Percentiles rank a stretch among this genome's conserved stretches.
phyloP scores from a whole-genome alignment of 30 jellyfish, hydroid and myxozoan species.

The Pelagia noctiluca region DNA sequence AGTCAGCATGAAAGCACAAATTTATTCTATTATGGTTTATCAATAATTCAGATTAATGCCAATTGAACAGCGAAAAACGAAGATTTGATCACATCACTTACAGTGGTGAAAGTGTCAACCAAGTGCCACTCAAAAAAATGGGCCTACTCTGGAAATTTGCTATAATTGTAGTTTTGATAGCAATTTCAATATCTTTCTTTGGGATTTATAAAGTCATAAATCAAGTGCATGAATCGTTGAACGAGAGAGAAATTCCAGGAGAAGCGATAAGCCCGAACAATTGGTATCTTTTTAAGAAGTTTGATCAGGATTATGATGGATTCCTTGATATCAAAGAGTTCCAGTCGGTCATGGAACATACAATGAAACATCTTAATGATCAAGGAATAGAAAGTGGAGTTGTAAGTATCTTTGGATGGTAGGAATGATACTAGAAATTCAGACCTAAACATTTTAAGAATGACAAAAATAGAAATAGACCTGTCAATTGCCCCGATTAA shows the following conservation, averaged over 20 bases:
- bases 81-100: too few species aligned
- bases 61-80: too few species aligned
- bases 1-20: too few species aligned
- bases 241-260: not conserved
- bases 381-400: constrained; percentile 6
- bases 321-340: not conserved
- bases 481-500: too few species aligned
- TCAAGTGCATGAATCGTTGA: not conserved
- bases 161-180: not conserved
- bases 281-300: not conserved
- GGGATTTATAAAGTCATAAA: constrained; percentile 3
- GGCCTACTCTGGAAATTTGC: constrained; percentile 14
- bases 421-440: too few species aligned
- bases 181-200: not conserved
- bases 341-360: not conserved
- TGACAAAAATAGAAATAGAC: too few species aligned
- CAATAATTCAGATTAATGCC: too few species aligned
- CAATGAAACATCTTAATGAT: not conserved
- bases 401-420: too few species aligned
- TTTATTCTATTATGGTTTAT: too few species aligned
- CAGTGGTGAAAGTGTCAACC: too few species aligned
- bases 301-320: constrained; percentile 4
- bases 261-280: not conserved
- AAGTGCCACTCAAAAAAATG: too few species aligned
- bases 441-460: too few species aligned